Percentiles rank a stretch among this genome's conserved stretches.
phyloP scores from a whole-genome alignment of 2,888 invertebrate species.

The Leucoma salicis region DNA sequence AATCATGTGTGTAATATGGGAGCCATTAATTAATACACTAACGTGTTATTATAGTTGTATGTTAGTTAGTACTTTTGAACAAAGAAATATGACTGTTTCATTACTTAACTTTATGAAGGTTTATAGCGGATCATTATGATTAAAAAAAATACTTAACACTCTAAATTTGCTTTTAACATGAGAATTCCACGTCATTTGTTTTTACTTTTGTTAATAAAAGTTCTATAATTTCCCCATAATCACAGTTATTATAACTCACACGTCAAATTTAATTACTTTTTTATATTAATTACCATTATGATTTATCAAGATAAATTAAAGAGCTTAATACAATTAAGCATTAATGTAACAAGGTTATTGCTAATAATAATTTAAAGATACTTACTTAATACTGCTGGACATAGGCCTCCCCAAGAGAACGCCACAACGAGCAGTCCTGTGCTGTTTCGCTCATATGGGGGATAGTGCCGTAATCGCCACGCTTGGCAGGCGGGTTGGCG shows the following conservation, averaged over 20 bases:
- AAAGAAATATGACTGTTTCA: background rate
- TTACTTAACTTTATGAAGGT: background rate
- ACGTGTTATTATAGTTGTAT: background rate
- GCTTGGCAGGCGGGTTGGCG: too few species aligned
- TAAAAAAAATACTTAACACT: background rate
- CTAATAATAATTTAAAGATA: too few species aligned
- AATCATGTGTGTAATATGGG: constrained; percentile 15
- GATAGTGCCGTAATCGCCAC: too few species aligned
- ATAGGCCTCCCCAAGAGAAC: too few species aligned
- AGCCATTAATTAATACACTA: background rate
- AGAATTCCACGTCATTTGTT: background rate
- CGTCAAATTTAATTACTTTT: background rate
- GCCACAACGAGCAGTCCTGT: too few species aligned
- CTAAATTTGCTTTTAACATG: background rate
- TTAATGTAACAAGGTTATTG: too few species aligned
- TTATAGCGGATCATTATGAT: background rate
- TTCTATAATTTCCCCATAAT: background rate
- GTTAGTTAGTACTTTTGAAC: background rate
- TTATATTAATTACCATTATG: too few species aligned
- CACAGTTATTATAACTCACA: background rate
- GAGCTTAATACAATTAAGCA: too few species aligned
- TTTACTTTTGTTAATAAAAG: too few species aligned
- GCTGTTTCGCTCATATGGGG: too few species aligned
- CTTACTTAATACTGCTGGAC: too few species aligned
- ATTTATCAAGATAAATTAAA: too few species aligned